A percentile compares a stretch with the other conserved stretches of the same genome.
Evolutionary conservation across 2,113 vertebrate species (phyloP).

Genomic region (Anguilla japonica): DNA sequence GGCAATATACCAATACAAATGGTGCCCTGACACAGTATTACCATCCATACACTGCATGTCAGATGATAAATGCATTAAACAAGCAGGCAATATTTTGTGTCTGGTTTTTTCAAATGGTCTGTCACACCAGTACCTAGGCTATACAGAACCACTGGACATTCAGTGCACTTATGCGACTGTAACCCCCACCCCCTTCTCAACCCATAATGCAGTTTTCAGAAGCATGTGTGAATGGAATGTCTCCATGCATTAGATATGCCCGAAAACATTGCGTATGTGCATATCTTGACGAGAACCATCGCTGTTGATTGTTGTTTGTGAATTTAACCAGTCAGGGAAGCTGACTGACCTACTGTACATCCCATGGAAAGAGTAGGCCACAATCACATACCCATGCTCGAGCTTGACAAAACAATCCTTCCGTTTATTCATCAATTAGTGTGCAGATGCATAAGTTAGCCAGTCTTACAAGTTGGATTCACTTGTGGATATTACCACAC

Average conservation of each 20-base stretch:
- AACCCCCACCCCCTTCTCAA: background rate
- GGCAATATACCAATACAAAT: slow-evolving; percentile 4
- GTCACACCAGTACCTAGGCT: background rate
- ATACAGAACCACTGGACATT: background rate
- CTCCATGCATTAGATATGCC: background rate
- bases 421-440: slow-evolving; percentile 22
- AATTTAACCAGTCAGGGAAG: background rate
- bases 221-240: background rate
- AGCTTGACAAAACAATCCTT: slow-evolving; percentile 28
- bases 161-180: background rate
- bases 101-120: background rate
- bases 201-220: background rate
- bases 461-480: slow-evolving; percentile 7
- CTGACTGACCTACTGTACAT: background rate
- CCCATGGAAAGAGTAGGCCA: background rate
- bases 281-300: background rate
- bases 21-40: background rate
- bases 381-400: slow-evolving; percentile 4
- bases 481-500: slow-evolving; percentile 2
- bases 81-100: background rate
- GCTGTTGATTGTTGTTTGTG: background rate
- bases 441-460: slow-evolving; percentile 29
- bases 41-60: background rate
- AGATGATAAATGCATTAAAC: background rate
- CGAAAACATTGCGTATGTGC: background rate